phyloP scores from a whole-genome alignment of 2,888 invertebrate species.

The Xanthorhoe spadicearia region DNA sequence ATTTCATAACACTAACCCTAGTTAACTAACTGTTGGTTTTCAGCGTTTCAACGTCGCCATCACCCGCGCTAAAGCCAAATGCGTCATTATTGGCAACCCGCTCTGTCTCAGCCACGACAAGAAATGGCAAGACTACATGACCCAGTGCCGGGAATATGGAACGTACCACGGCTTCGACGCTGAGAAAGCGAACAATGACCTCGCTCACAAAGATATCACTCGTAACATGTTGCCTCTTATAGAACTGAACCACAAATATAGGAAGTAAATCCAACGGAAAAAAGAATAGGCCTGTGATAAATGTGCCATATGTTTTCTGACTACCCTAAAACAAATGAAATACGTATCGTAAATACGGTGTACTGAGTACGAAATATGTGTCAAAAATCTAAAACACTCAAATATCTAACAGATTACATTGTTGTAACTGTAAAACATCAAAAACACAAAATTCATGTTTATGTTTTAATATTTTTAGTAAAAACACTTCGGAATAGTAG shows the following conservation, averaged over 20 bases:
- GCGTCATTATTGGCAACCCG: slow-evolving; percentile 86
- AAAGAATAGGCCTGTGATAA: background rate
- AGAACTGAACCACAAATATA: background rate
- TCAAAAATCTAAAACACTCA: no score
- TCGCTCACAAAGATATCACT: slow-evolving; percentile 11
- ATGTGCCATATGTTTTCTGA: no score
- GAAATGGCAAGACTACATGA: slow-evolving; percentile 70
- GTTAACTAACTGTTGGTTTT: background rate
- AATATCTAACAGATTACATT: no score
- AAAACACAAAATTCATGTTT: no score
- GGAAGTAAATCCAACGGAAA: background rate
- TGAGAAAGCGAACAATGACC: slow-evolving; percentile 10
- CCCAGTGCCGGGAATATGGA: slow-evolving; percentile 58
- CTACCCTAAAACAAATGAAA: no score
- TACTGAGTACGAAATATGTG: no score
- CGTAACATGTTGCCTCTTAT: slow-evolving; percentile 2
- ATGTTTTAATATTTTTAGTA: no score
- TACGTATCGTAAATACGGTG: no score
- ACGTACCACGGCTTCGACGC: slow-evolving; percentile 63
- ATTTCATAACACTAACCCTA: no score
- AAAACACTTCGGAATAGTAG: no score
- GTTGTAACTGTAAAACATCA: no score
- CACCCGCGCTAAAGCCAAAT: slow-evolving; percentile 88
- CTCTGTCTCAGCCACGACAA: slow-evolving; percentile 63
- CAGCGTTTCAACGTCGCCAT: slow-evolving; percentile 69